Conservation (phyloP, 1,140 invertebrate species). For the Penaeus japonicus region DNA sequence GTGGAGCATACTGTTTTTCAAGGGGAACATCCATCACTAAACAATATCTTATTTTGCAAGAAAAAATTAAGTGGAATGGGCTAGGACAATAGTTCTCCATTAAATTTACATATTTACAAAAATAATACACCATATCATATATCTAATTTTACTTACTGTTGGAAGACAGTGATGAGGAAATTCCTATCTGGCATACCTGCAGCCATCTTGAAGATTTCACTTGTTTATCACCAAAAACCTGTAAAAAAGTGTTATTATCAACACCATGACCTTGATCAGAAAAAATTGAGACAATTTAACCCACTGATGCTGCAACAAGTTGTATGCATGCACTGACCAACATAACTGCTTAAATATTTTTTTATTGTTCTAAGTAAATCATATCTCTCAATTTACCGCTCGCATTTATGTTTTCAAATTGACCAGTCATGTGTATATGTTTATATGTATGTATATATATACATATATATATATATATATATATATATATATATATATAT, state of each 20-base stretch:
- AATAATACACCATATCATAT: neutral
- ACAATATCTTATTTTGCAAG: no score
- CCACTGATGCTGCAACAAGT: no score
- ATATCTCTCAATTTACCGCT: neutral
- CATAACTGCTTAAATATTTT: no score
- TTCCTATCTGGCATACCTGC: neutral
- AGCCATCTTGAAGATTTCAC: neutral
- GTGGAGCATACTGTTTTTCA: no score
- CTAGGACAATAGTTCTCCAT: no score
- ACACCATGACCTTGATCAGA: neutral
- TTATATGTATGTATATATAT: neutral
- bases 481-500: constrained; percentile 6
- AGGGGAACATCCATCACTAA: no score
- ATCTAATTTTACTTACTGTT: neutral
- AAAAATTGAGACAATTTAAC: neutral
- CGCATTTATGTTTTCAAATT: neutral
- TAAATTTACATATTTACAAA: neutral
- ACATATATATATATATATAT: constrained; percentile 1
- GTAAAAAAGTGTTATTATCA: neutral
- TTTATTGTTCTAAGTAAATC: neutral
- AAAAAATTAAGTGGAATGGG: no score
- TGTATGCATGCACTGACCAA: no score
- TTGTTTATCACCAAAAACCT: neutral
- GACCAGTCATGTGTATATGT: neutral
- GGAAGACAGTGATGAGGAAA: neutral